Evolutionary conservation across 2,888 invertebrate genomes (phyloP).

Genomic region (Ceratothoa steindachneri): DNA sequence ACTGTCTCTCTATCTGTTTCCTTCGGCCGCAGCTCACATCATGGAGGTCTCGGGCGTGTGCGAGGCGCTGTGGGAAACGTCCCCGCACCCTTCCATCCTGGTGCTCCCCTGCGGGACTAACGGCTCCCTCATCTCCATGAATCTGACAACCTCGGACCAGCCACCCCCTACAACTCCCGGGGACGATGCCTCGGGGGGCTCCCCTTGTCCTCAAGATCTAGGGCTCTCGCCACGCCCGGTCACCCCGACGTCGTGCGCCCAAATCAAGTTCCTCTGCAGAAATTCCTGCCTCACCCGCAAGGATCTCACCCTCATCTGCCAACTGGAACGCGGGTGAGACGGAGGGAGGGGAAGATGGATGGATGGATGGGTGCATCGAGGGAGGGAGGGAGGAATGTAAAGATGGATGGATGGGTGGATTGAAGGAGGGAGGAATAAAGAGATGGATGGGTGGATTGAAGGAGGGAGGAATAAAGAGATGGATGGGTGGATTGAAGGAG

Average conservation of each 20-base stretch:
- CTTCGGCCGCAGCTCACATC: constrained; percentile 29
- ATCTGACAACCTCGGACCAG: not conserved
- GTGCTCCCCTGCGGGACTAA: constrained; percentile 15
- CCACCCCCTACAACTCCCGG: too few species aligned
- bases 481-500: too few species aligned
- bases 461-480: too few species aligned
- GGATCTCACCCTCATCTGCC: constrained; percentile 27
- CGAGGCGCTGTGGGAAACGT: not conserved
- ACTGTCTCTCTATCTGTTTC: too few species aligned
- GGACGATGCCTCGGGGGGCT: not conserved
- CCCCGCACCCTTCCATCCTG: constrained; percentile 22
- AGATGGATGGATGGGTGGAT: too few species aligned
- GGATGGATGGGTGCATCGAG: too few species aligned
- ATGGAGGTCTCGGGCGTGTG: constrained; percentile 18
- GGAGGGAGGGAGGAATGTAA: too few species aligned
- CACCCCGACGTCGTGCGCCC: constrained; percentile 12
- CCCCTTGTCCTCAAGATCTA: not conserved
- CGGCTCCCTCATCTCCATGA: not conserved
- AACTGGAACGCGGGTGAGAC: constrained; percentile 31
- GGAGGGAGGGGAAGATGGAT: too few species aligned
- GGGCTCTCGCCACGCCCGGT: not conserved
- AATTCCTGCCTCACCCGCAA: constrained; percentile 33
- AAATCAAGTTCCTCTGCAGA: constrained; percentile 34
- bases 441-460: too few species aligned
- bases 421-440: too few species aligned